Base-by-base conservation (phyloP, 2,797 vertebrate genomes). In the Oreochromis grahami region DNA sequence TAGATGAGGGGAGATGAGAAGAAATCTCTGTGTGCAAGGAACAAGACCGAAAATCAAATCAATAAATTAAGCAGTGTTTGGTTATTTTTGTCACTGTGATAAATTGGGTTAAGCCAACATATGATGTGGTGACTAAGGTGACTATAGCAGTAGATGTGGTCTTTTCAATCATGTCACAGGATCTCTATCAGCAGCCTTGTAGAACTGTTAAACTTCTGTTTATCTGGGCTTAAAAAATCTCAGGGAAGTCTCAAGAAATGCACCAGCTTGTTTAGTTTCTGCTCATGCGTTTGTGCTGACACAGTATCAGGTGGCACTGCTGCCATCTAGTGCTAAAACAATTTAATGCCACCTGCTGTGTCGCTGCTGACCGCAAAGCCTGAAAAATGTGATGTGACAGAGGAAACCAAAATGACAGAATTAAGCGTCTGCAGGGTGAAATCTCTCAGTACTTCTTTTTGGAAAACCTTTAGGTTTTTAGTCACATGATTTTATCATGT, bases 1-100 rank as follows among this genome's bases (percentile, higher is more conserved):
- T 17, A 58, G 26, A 58, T 58, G 5, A 43, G 43, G 6, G 43
- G 5, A 3, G 12, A 13, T 43, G 12, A 45, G 38, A 5, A 45
- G 13, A 58, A 32, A 32, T 58, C 0, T 32, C 15, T 32, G 29
- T 58, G 26, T 1, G 8, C 55, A 58, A 58, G 29, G 29, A 32
- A 58, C 8, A 0, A 3, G 26, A n/a, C 17, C 0, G 6, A 0
- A 63, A 36, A 1, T 63, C 58, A 36, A 36, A 36, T 63, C 58
- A 1, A 36, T 36, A 63, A 63, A n/a, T 63, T 63, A 63, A 63
- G 10, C 1, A 36, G 17, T 7, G 58, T 36, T 63, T n/a, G 32
- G 0, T 36, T 63, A 12, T 63, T 63, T 63, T 3, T 63, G 17
- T 36, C 32, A 63, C n/a, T 63, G 32, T 63, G 32, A 63, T 63